Evolutionary conservation across 2,888 invertebrate species (phyloP).

Genomic region (Oithona nana): DNA sequence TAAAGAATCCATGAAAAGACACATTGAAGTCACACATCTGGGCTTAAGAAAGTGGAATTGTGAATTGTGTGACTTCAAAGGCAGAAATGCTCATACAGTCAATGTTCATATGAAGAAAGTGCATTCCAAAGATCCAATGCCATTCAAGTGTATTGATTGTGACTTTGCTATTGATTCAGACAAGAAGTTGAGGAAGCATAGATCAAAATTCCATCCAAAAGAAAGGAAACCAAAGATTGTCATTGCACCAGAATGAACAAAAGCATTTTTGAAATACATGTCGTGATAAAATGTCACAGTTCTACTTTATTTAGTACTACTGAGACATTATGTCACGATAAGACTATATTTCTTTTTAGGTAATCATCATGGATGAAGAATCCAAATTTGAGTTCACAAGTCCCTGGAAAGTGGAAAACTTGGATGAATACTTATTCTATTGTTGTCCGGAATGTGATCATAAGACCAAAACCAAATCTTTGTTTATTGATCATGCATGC

Average conservation of each 20-base stretch:
- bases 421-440: background rate
- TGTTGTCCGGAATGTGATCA: background rate
- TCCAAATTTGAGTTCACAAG: no score
- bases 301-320: background rate
- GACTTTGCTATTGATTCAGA: background rate
- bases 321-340: background rate
- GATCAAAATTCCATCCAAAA: background rate
- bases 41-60: background rate
- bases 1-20: background rate
- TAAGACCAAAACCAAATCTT: background rate
- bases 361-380: background rate
- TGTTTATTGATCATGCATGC: background rate
- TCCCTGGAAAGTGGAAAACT: background rate
- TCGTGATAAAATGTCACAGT: background rate
- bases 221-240: background rate
- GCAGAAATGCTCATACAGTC: background rate
- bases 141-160: background rate
- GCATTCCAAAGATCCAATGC: background rate
- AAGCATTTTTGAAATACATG: background rate
- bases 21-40: background rate
- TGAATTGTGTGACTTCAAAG: background rate
- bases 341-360: background rate
- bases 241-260: no score
- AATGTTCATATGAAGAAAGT: background rate
- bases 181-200: background rate